Base-by-base conservation (phyloP, 2,888 invertebrate genomes). In the Meloe dianella region DNA sequence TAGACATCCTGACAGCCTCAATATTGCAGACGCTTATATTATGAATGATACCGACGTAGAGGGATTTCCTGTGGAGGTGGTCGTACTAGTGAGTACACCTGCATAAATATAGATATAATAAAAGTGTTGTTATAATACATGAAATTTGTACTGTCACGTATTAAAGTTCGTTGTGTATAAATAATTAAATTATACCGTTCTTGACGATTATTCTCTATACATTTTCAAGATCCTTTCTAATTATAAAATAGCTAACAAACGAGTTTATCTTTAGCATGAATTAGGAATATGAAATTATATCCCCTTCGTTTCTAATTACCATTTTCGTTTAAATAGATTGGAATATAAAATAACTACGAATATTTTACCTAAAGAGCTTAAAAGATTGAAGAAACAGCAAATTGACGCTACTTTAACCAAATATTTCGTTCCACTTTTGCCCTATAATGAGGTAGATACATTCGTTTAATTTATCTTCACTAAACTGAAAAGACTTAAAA, bases 31-130 rank as follows among this genome's bases (percentile, higher is more conserved):
- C 75, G 76, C 72, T 77, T 75, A 78, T 77, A 79, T 79, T 79
- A 80, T 80, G 80, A 80, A 79, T 80, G 80, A 80, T 77, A 78
- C 74, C 78, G 80, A 79, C 79, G 77, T 70, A 70, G 72, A 71
- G 76, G 78, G 78, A 79, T 80, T 79, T 73, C 71, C 70, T 75
- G 74, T 73, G 73, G 74, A n/a, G 41, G n/a, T 17, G 41, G 17
- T 17, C 7, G n/a, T 41, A 12, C 7, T 12, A 41, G 7, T 72
- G 72, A 74, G 77, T 77, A 78, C 73, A 74, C 73, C 68, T 71
- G 61, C 29, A 29, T 58, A 64, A 60, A 41, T 54, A 32, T 47
- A 32, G 24, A 47, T 35, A 32, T 62, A 62, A 30, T 62, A 51
- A 24, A 27, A 30, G 22, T 22, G 22, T 32, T 58, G 17, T 22